Evolutionary conservation across 1,140 invertebrate genomes (phyloP).

Genomic region (Adelges cooleyi): DNA sequence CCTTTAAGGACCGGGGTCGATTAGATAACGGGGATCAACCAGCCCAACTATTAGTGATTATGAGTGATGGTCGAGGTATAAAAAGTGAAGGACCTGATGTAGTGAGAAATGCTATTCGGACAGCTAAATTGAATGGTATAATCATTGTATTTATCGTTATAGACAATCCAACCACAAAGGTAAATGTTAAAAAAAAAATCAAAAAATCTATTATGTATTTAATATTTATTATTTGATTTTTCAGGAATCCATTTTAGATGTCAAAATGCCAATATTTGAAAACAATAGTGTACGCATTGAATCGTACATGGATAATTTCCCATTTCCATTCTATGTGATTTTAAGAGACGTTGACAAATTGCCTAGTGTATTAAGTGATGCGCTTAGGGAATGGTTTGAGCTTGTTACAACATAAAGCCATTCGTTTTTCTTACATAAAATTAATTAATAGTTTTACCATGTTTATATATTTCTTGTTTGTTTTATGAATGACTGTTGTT

Average conservation of each 20-base stretch:
- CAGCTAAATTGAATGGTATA: constrained; percentile 65
- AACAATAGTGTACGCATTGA: constrained; percentile 49
- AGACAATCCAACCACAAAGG: constrained; percentile 84
- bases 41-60: constrained; percentile 79
- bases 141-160: constrained; percentile 93
- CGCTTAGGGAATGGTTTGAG: constrained; percentile 97
- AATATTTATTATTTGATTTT: constrained; percentile 36
- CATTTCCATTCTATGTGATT: constrained; percentile 97
- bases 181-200: constrained; percentile 40
- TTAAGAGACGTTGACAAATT: constrained; percentile 75
- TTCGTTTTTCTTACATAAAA: no score
- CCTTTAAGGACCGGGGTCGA: constrained; percentile 45
- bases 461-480: no score
- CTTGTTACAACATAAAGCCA: constrained; percentile 52
- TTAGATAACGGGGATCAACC: constrained; percentile 45
- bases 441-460: no score
- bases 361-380: constrained; percentile 84
- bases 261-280: constrained; percentile 62
- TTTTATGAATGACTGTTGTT: no score
- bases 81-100: constrained; percentile 74
- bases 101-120: constrained; percentile 65
- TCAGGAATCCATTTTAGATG: constrained; percentile 83
- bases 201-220: neutral
- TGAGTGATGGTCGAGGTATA: constrained; percentile 89
- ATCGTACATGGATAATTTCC: constrained; percentile 87